Percentiles rank a stretch among this genome's conserved stretches.
Conservation (phyloP, 2,113 vertebrate species). For the Megaptera novaeangliae region DNA sequence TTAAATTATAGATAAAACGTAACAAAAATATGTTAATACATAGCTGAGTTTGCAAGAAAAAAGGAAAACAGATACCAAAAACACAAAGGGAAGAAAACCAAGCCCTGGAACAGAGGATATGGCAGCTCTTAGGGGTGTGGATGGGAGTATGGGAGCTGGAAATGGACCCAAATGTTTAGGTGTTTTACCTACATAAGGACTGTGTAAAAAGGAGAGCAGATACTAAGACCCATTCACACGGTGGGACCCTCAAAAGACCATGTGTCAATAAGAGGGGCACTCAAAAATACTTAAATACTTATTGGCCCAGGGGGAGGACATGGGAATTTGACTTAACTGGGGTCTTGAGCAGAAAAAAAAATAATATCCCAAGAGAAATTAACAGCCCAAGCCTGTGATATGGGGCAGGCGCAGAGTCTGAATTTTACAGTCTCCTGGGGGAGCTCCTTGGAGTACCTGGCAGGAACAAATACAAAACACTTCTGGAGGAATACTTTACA, state of each 20-base stretch:
- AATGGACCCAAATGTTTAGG: neutral
- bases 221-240: neutral
- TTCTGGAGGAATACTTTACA: neutral
- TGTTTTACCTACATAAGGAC: neutral
- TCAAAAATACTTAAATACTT: neutral
- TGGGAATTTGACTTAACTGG: neutral
- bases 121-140: neutral
- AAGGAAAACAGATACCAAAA: neutral
- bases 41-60: neutral
- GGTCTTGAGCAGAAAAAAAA: neutral
- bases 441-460: neutral
- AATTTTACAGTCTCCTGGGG: neutral
- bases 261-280: neutral
- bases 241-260: neutral
- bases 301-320: neutral
- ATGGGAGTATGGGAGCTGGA: rapidly evolving
- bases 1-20: neutral
- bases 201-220: neutral
- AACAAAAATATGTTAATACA: neutral
- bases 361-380: neutral
- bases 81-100: neutral
- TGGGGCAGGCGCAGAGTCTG: neutral
- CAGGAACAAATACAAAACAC: neutral
- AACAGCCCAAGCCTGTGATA: neutral
- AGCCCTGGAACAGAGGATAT: neutral